phyloP scores from a whole-genome alignment of 2,113 vertebrate genomes.

The Strigops habroptila region DNA sequence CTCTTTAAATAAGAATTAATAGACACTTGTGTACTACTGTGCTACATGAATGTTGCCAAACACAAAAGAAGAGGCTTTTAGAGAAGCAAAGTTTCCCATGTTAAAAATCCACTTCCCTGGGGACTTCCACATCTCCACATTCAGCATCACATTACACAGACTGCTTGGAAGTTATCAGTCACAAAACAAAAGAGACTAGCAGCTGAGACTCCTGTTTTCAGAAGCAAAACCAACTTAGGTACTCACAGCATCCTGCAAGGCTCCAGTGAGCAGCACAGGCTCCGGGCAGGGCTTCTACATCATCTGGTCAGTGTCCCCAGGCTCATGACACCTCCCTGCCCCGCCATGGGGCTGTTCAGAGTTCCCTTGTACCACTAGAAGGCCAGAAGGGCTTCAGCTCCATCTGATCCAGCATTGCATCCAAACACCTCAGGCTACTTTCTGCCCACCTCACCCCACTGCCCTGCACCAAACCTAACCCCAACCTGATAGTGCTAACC shows the following conservation, averaged over 20 bases:
- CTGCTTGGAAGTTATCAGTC: neutral
- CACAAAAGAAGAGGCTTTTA: accelerated
- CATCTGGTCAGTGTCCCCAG: neutral
- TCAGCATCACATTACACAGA: neutral
- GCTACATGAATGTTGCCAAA: accelerated
- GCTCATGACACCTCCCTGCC: neutral
- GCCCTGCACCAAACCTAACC: accelerated
- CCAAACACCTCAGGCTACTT: accelerated
- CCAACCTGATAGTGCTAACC: accelerated
- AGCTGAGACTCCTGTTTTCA: neutral
- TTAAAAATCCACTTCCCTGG: accelerated
- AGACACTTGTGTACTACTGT: accelerated
- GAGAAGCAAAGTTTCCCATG: neutral
- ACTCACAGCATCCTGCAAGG: accelerated
- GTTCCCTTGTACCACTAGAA: accelerated
- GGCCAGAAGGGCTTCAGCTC: accelerated
- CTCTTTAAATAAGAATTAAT: no score
- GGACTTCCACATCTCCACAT: neutral
- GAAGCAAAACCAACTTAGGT: accelerated
- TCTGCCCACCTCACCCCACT: accelerated
- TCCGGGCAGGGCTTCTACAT: accelerated
- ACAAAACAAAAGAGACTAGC: neutral
- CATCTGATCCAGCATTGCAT: accelerated
- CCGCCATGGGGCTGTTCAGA: neutral
- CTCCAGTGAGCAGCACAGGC: accelerated